These are phyloP conservation scores for Patagioenas fasciata DNA, from an alignment of 2,113 vertebrate species.

Conservation along the genomic window DNA sequence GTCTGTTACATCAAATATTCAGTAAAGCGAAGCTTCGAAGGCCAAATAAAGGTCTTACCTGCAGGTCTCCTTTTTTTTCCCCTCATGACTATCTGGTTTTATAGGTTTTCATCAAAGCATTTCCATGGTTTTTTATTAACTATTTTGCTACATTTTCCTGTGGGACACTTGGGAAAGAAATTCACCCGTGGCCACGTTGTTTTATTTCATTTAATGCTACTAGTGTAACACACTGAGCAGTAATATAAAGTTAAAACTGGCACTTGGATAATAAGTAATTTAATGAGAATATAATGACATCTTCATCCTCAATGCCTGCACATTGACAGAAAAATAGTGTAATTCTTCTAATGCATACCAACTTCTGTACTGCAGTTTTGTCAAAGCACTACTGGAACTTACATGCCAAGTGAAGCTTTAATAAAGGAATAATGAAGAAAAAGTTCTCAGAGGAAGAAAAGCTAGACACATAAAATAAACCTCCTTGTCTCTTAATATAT, in stretches of 20 bases:
- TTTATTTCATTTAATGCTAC: not conserved
- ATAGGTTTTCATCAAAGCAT: not conserved
- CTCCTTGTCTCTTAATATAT: not conserved
- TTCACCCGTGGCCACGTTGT: not conserved
- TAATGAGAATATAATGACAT: not conserved
- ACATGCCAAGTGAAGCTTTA: not conserved
- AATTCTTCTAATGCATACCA: not conserved
- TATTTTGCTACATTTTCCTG: not conserved
- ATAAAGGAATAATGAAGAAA: not conserved
- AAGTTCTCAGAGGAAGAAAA: not conserved
- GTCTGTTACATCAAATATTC: conserved; percentile 65
- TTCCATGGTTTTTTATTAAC: not conserved
- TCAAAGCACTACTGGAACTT: not conserved
- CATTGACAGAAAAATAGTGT: not conserved
- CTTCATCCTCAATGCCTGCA: not conserved
- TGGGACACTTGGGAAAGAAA: not conserved
- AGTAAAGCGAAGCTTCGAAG: conserved; percentile 51
- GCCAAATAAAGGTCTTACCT: conserved; percentile 10
- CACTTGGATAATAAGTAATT: not conserved
- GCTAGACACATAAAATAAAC: not conserved
- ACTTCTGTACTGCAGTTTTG: not conserved
- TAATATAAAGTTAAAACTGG: not conserved
- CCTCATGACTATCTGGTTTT: not conserved
- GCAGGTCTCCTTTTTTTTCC: not conserved
- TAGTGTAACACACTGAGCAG: not conserved